Evolutionary conservation across 2,113 vertebrate species (phyloP).

Genomic region (Perca fluviatilis): DNA sequence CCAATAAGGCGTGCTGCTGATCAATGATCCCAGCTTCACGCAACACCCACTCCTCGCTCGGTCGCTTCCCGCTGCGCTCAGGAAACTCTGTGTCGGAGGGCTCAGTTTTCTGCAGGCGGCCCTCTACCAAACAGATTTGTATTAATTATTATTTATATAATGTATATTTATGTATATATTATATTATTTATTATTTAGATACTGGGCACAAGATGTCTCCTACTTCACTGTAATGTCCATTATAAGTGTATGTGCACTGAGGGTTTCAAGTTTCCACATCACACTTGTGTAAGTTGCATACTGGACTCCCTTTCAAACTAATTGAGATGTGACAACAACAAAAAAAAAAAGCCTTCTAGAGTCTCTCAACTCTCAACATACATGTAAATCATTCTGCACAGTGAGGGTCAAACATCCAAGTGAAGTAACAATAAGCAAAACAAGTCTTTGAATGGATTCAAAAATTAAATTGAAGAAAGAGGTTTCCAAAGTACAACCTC

Average conservation of each 20-base stretch:
- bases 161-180: background rate
- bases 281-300: too few relatives aligned
- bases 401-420: background rate
- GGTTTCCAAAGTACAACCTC: too few relatives aligned
- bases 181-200: background rate
- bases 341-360: background rate
- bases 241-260: background rate
- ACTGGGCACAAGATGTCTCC: background rate
- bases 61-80: slow-evolving; percentile 11
- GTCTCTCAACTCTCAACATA: background rate
- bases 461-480: too few relatives aligned
- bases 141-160: slow-evolving; percentile 13
- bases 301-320: background rate
- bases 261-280: background rate
- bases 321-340: background rate
- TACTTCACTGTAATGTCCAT: background rate
- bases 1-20: slow-evolving; percentile 76
- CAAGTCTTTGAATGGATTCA: background rate
- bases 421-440: background rate
- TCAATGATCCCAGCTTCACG: slow-evolving; percentile 72
- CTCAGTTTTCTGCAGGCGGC: background rate
- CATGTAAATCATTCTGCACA: background rate
- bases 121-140: background rate
- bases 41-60: slow-evolving; percentile 47
- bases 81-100: background rate